Percentiles rank a stretch among this genome's conserved stretches.
These are phyloP conservation scores for Calephelis nemesis DNA, from an alignment of 1,140 invertebrate genomes.

Conservation along the genomic window DNA sequence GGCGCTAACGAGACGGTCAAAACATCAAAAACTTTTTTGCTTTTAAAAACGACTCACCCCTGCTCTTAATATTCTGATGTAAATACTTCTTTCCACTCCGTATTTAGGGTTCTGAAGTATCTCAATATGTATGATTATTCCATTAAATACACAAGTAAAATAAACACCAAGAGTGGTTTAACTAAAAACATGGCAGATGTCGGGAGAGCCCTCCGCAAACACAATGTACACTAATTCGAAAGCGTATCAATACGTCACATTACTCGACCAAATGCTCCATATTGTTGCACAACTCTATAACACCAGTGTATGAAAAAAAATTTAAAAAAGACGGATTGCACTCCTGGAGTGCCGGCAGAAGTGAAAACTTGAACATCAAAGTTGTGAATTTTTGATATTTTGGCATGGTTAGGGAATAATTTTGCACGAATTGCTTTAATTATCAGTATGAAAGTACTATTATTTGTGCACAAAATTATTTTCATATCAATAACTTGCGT, in stretches of 20 bases:
- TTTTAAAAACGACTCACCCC: background rate
- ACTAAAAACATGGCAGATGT: constrained; percentile 65
- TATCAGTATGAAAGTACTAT: too few relatives aligned
- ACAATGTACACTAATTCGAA: constrained; percentile 65
- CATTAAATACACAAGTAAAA: constrained; percentile 24
- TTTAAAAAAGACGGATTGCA: too few relatives aligned
- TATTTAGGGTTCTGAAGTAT: constrained; percentile 11
- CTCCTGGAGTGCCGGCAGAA: too few relatives aligned
- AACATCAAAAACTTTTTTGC: background rate
- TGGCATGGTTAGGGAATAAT: too few relatives aligned
- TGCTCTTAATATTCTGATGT: background rate
- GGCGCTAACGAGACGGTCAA: background rate
- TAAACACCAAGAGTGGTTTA: constrained; percentile 27
- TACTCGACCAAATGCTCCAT: constrained; percentile 48
- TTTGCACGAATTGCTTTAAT: too few relatives aligned
- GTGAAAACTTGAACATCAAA: too few relatives aligned
- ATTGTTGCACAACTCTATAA: constrained; percentile 47
- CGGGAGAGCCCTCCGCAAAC: constrained; percentile 41
- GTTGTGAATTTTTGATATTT: too few relatives aligned
- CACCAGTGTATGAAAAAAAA: constrained; percentile 2
- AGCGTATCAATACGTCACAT: constrained; percentile 53
- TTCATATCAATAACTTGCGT: too few relatives aligned
- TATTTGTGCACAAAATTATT: too few relatives aligned
- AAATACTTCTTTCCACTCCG: background rate
- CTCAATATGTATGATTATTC: constrained; percentile 16